Conservation (phyloP, 2,797 vertebrate genomes). For the Ptychobarbus kaznakovi region DNA sequence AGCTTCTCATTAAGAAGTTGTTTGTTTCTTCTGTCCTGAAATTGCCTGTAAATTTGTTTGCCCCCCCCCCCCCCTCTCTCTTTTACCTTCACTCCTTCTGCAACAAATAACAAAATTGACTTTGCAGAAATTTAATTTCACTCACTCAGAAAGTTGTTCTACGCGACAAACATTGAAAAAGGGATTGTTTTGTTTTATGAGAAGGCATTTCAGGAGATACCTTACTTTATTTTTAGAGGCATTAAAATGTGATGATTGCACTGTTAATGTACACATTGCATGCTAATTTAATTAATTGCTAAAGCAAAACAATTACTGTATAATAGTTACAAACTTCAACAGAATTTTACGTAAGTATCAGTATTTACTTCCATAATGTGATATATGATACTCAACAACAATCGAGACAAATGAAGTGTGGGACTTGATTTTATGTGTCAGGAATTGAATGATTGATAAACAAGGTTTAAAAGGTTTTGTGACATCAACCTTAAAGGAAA, state of each 20-base stretch:
- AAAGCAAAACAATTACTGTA: background rate
- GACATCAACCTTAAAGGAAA: background rate
- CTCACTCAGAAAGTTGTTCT: background rate
- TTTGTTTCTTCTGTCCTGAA: constrained; percentile 27
- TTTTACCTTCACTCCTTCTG: background rate
- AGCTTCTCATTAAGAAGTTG: constrained; percentile 8
- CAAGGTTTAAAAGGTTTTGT: background rate
- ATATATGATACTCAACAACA: background rate
- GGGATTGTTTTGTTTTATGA: background rate
- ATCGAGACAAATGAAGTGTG: background rate
- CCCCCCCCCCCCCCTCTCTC: background rate
- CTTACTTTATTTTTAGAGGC: background rate
- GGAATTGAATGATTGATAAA: background rate
- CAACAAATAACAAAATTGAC: constrained; percentile 6
- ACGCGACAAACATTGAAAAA: background rate
- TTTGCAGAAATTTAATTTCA: background rate
- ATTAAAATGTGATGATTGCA: background rate
- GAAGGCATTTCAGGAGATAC: background rate
- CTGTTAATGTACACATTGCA: background rate
- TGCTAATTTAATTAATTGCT: background rate
- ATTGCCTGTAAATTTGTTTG: constrained; percentile 38
- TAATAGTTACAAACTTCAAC: background rate
- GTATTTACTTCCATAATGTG: background rate
- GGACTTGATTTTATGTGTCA: background rate
- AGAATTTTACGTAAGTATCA: background rate